These are phyloP conservation scores for Carcina quercana DNA, from an alignment of 2,888 invertebrate species.

Conservation along the genomic window DNA sequence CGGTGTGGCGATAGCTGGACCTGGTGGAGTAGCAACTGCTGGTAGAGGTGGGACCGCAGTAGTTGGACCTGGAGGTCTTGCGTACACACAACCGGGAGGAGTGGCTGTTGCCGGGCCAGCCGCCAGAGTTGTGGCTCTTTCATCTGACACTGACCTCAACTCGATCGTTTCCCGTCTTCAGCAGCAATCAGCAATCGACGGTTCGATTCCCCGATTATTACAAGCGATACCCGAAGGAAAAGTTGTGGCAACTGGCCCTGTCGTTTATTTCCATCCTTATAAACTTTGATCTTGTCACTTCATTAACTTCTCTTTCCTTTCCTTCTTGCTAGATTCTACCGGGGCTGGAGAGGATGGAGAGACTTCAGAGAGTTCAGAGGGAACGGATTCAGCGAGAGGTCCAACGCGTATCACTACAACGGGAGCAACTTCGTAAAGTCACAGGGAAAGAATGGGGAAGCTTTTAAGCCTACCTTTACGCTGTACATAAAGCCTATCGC, in stretches of 20 bases:
- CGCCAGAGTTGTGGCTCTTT: slow-evolving; percentile 80
- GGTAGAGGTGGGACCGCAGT: slow-evolving; percentile 87
- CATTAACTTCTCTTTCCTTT: slow-evolving; percentile 35
- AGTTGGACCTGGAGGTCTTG: slow-evolving; percentile 85
- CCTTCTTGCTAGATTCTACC: slow-evolving; percentile 52
- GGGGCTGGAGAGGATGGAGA: slow-evolving; percentile 28
- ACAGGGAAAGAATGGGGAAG: slow-evolving; percentile 19
- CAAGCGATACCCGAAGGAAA: slow-evolving; percentile 77
- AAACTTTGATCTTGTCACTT: slow-evolving; percentile 21
- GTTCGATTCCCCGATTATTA: slow-evolving; percentile 50
- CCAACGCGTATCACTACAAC: slow-evolving; percentile 44
- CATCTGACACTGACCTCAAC: slow-evolving; percentile 75
- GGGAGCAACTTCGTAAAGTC: slow-evolving; percentile 36
- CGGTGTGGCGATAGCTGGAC: slow-evolving; percentile 87
- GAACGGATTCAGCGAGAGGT: slow-evolving; percentile 23
- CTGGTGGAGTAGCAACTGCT: slow-evolving; percentile 87
- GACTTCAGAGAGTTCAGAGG: slow-evolving; percentile 20
- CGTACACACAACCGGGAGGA: slow-evolving; percentile 83
- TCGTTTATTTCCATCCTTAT: slow-evolving; percentile 78
- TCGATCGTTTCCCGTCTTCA: slow-evolving; percentile 63
- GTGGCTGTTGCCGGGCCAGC: slow-evolving; percentile 85
- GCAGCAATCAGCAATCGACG: slow-evolving; percentile 40
- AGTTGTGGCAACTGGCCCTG: slow-evolving; percentile 83
- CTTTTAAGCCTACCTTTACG: slow-evolving; percentile 33
- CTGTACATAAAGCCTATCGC: slow-evolving; percentile 77